Percentiles rank a stretch among this genome's conserved stretches.
These are phyloP conservation scores for Buteo buteo DNA, from an alignment of 2,113 vertebrate genomes.

Conservation along the genomic window DNA sequence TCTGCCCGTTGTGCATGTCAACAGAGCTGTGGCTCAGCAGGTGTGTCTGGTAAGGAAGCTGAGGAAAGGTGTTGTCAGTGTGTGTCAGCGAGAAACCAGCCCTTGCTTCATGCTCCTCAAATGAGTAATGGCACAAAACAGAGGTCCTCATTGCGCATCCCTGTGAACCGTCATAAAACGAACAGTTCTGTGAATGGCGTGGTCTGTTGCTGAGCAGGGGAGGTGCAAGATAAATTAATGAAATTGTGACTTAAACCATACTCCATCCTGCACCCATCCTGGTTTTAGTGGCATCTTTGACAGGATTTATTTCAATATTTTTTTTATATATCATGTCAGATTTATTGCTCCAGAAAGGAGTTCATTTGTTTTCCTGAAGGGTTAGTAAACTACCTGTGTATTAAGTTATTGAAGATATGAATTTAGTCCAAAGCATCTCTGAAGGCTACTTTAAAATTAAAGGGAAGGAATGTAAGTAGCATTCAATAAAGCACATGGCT, in stretches of 20 bases:
- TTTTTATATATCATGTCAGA: neutral
- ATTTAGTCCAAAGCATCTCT: neutral
- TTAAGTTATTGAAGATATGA: neutral
- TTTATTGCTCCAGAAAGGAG: neutral
- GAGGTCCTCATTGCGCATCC: neutral
- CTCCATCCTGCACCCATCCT: neutral
- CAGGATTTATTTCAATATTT: neutral
- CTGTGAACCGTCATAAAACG: neutral
- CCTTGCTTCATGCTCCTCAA: neutral
- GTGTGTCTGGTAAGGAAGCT: neutral
- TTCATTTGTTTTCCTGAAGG: neutral
- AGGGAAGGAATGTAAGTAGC: neutral
- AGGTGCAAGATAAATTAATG: neutral
- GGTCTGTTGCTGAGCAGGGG: neutral
- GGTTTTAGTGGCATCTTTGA: neutral
- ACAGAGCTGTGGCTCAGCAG: neutral
- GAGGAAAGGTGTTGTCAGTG: neutral
- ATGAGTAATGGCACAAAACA: neutral
- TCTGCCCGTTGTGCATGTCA: neutral
- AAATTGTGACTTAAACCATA: neutral
- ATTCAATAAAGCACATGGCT: neutral
- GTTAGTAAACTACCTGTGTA: neutral
- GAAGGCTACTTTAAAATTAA: neutral
- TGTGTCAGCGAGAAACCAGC: neutral
- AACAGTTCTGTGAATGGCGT: neutral